These are phyloP conservation scores for Bathynomus jamesi DNA, from an alignment of 1,140 invertebrate genomes.

Conservation along the genomic window DNA sequence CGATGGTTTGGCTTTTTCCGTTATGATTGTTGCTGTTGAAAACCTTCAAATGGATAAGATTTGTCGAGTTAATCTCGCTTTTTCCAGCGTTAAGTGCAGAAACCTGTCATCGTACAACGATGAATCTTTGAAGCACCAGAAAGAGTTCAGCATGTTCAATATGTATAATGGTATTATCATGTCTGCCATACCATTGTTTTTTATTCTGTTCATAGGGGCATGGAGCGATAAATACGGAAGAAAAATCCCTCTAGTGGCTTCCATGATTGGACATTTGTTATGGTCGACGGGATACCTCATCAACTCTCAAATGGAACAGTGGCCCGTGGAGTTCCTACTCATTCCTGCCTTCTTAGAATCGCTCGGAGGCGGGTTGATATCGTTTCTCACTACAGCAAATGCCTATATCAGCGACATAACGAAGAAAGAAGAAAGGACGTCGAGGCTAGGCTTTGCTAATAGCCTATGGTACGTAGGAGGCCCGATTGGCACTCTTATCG, in stretches of 20 bases:
- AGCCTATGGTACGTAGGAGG: conserved; percentile 69
- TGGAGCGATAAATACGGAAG: no score
- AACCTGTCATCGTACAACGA: conserved; percentile 61
- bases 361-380: conserved; percentile 73
- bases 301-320: conserved; percentile 62
- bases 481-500: conserved; percentile 64
- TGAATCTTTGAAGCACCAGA: conserved; percentile 62
- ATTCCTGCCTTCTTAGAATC: conserved; percentile 42
- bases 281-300: conserved; percentile 65
- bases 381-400: conserved; percentile 80
- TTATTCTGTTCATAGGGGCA: conserved; percentile 41
- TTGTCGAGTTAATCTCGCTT: conserved; percentile 66
- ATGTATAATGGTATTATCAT: conserved; percentile 35
- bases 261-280: conserved; percentile 69
- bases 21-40: conserved; percentile 30
- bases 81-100: conserved; percentile 60
- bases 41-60: conserved; percentile 73
- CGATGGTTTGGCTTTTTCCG: conserved; percentile 22
- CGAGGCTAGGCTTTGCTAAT: conserved; percentile 73
- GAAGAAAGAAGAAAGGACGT: conserved; percentile 64
- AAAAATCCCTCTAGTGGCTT: conserved; percentile 74
- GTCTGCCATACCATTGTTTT: conserved; percentile 24
- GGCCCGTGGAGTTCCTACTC: conserved; percentile 55
- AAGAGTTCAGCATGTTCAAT: conserved; percentile 58
- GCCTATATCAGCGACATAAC: conserved; percentile 81